Percentiles rank a stretch among this genome's conserved stretches.
Evolutionary conservation across 2,113 vertebrate genomes (phyloP).

Genomic region (Paradisaea rubra): DNA sequence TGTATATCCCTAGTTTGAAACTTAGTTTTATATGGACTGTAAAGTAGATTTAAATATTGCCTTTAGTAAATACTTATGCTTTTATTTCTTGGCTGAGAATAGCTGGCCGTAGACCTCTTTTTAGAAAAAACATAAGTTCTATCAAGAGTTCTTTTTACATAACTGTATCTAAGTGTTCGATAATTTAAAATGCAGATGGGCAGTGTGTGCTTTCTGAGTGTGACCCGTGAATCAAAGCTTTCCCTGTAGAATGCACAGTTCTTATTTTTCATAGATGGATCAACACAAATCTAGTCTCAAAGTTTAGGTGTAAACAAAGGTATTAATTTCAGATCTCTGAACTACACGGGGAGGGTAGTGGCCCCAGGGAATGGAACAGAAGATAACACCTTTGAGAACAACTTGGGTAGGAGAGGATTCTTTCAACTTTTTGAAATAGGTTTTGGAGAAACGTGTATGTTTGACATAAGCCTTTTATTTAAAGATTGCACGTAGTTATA

Average conservation of each 20-base stretch:
- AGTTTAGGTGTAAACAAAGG: background rate
- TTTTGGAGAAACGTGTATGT: background rate
- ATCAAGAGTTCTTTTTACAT: background rate
- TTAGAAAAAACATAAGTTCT: fast-evolving
- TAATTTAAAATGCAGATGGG: background rate
- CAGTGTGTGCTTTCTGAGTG: background rate
- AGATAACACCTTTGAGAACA: background rate
- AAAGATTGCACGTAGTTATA: background rate
- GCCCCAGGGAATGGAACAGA: background rate
- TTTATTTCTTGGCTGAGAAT: background rate
- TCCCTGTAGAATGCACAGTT: background rate
- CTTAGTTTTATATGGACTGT: background rate
- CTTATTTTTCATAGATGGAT: background rate
- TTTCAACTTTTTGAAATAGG: background rate
- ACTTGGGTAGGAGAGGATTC: background rate
- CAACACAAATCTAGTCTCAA: background rate
- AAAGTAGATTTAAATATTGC: background rate
- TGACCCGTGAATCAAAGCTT: background rate
- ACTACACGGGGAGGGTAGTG: background rate
- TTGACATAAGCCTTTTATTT: background rate
- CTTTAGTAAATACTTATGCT: background rate
- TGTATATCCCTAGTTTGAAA: background rate
- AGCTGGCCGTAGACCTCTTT: background rate
- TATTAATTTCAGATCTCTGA: background rate
- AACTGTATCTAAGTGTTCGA: background rate